Evolutionary conservation across 2,888 invertebrate genomes (phyloP), one percentile per base, ranked within the genome.

Genomic region (Drosophila histrio): DNA sequence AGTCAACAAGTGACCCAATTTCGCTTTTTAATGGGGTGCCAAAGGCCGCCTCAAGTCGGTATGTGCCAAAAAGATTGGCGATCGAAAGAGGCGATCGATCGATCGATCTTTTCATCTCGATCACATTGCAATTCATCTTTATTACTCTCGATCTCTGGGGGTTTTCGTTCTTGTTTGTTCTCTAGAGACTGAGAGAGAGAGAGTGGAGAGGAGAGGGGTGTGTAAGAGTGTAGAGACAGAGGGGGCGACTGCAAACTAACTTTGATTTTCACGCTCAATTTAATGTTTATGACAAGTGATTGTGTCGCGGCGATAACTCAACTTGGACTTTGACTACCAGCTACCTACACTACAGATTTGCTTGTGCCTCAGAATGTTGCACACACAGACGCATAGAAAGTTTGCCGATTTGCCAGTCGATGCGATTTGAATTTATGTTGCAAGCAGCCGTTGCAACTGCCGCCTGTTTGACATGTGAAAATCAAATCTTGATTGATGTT

Each of bases 221-320:
- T n/a, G n/a, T n/a, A n/a, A n/a, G 50, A 21, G 28, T n/a, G n/a
- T n/a, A 17, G 28, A 0, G 39, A 5, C 1, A 15, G 34, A n/a
- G 43, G 7, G n/a, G n/a, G 36, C 11, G 26, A 13, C 9, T 34
- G 8, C 9, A 17, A 11, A 19, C 11, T 24, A 30, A 30, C 15
- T 43, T 62, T 32, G 36, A 63, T 79, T 78, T 78, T 79, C 78
- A 70, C 78, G 80, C 78, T 77, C 78, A 78, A 79, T 78, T 78
- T 88, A 84, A 87, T 85, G 88, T 76, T 84, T 88, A 88, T 87
- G 84, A 88, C 85, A 84, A 88, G 88, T 87, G 88, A 81, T 87
- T 84, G 84, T 88, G 85, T 86, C 87, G 80, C 74, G 50, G 74
- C 75, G 76, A 79, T 71, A 77, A 62, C 67, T 77, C 72, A 64